Percentiles rank a stretch among this genome's conserved stretches.
Evolutionary conservation across 2,888 invertebrate genomes (phyloP).

Genomic region (Trypoxylon attenuatum): DNA sequence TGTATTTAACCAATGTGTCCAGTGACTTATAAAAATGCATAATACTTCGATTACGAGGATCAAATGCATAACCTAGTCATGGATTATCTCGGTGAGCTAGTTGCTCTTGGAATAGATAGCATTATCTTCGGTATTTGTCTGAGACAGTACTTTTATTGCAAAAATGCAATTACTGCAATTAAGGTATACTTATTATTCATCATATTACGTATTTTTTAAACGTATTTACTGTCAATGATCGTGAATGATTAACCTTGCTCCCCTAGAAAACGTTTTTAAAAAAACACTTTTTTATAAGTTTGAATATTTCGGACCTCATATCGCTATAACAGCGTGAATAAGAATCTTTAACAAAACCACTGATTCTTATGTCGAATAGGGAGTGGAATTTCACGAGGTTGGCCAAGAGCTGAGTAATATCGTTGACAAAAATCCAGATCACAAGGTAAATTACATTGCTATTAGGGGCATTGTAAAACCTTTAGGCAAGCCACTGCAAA

Average conservation of each 20-base stretch:
- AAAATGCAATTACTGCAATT: slow-evolving; percentile 82
- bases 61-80: slow-evolving; percentile 74
- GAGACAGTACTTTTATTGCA: slow-evolving; percentile 85
- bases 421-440: slow-evolving; percentile 79
- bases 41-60: slow-evolving; percentile 6
- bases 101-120: slow-evolving; percentile 85
- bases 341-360: too few species aligned
- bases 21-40: slow-evolving; percentile 17
- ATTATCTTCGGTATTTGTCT: slow-evolving; percentile 84
- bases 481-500: slow-evolving; percentile 84
- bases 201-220: background rate
- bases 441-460: slow-evolving; percentile 84
- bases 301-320: too few species aligned
- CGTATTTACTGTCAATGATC: background rate
- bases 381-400: slow-evolving; percentile 82
- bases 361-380: slow-evolving; percentile 75
- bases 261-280: background rate
- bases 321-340: too few species aligned
- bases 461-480: slow-evolving; percentile 86
- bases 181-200: slow-evolving; percentile 77
- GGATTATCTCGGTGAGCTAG: slow-evolving; percentile 86
- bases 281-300: background rate
- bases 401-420: slow-evolving; percentile 80
- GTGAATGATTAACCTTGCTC: background rate
- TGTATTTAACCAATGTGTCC: background rate